Base-by-base conservation (phyloP, 2,113 vertebrate genomes). In the Callocephalon fimbriatum region DNA sequence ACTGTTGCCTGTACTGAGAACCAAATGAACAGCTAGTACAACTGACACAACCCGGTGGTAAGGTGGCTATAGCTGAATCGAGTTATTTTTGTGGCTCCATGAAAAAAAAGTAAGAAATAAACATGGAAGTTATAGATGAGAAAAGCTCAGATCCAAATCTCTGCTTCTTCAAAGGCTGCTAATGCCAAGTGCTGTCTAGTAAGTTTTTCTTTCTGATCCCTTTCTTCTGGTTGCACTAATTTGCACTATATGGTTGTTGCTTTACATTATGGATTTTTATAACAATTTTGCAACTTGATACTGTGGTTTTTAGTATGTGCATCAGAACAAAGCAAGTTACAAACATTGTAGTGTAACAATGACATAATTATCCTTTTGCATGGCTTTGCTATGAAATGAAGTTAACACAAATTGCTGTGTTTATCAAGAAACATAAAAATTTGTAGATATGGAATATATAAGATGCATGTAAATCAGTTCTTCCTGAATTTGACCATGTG, bases 101-200 rank as follows among this genome's bases (percentile, higher is more conserved):
- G 45, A 13, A 84, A 91, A 84, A 23, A 88, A 88, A 66, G 21
- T 47, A 76, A 82, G 88, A 96, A 88, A 93, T 79, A 79, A 83
- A 53, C 25, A 45, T 1, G 31, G 77, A 85, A 91, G 85, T 78
- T 21, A 58, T 63, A 88, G n/a, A 94, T 2, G 5, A 85, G 23
- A 86, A 61, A 23, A 91, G 48, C 45, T 82, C 44, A 74, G 23
- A 90, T 75, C 16, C 58, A 73, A 47, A 75, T 35, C 27, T 61
- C 31, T 48, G 31, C 50, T 76, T 70, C 77, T 91, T 87, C 37
- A 53, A 72, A 73, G 12, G 20, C 31, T 61, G 44, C 6, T 58
- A 12, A 19, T 15, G 44, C 9, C 0, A 0, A 75, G 7, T 5
- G 2, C 31, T 65, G 10, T 14, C 61, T 51, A 37, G 38, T 10